Conservation (phyloP, 2,888 invertebrate genomes). For the Camponotus fellah region DNA sequence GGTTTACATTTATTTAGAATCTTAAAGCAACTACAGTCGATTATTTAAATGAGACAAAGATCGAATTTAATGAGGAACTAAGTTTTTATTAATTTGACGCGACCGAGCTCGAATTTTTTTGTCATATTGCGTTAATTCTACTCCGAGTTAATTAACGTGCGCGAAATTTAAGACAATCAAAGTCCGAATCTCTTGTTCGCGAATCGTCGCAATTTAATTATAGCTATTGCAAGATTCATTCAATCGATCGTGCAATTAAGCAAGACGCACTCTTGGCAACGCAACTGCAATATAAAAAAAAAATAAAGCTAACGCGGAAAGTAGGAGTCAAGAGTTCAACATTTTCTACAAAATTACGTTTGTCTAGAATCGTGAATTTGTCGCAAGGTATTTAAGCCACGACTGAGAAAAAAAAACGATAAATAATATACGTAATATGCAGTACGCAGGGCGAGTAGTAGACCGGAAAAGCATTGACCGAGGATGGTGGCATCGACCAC, state of each 20-base stretch:
- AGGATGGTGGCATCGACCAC: background rate
- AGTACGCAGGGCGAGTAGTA: background rate
- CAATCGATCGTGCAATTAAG: background rate
- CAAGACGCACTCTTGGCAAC: background rate
- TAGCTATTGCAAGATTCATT: background rate
- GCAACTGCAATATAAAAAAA: background rate
- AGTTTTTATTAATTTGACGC: background rate
- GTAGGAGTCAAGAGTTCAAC: background rate
- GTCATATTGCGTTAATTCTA: background rate
- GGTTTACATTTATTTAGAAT: background rate
- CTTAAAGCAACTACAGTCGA: background rate
- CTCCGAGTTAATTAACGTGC: background rate
- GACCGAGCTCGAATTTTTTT: background rate
- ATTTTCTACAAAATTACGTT: background rate
- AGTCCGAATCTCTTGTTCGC: background rate
- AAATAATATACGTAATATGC: background rate
- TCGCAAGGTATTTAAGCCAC: background rate
- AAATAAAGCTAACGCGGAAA: background rate
- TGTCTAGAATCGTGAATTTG: background rate
- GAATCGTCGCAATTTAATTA: constrained; percentile 3
- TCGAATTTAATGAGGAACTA: background rate
- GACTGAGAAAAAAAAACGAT: background rate
- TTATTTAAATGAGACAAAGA: background rate
- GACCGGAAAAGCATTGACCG: constrained; percentile 18
- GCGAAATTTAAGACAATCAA: background rate